These are phyloP conservation scores for Lasioglossum figueresi DNA, from an alignment of 2,888 invertebrate genomes.

Conservation along the genomic window DNA sequence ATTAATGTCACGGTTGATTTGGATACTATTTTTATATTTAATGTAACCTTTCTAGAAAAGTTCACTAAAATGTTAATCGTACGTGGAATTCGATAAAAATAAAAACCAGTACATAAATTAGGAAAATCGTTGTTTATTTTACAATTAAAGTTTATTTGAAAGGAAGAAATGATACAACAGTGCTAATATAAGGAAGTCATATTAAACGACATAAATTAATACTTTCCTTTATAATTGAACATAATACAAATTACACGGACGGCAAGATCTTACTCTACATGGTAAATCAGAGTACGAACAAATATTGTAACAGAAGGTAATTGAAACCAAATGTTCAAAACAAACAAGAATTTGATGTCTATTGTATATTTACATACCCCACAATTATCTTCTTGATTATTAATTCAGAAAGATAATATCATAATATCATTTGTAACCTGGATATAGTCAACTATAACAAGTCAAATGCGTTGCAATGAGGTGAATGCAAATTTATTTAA, in stretches of 20 bases:
- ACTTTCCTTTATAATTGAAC: not conserved
- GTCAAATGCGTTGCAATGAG: not conserved
- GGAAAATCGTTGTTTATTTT: not conserved
- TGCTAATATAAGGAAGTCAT: not conserved
- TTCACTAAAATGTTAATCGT: not conserved
- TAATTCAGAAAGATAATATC: not conserved
- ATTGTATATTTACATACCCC: not conserved
- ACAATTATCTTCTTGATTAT: not conserved
- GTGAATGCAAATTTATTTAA: not conserved
- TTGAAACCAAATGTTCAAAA: not conserved
- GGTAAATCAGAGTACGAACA: not conserved
- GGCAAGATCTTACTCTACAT: not conserved
- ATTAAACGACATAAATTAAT: not conserved
- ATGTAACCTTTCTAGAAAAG: slow-evolving; percentile 1
- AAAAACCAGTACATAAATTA: not conserved
- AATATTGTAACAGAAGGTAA: not conserved
- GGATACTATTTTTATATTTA: slow-evolving; percentile 10
- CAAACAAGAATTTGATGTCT: not conserved
- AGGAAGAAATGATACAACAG: not conserved
- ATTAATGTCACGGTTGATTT: slow-evolving; percentile 12
- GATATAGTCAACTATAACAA: not conserved
- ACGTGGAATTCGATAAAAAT: not conserved
- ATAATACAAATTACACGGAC: not conserved
- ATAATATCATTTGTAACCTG: not conserved
- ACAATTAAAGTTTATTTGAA: not conserved